Evolutionary conservation across 2,888 invertebrate species (phyloP).

Genomic region (Myopa tessellatipennis): DNA sequence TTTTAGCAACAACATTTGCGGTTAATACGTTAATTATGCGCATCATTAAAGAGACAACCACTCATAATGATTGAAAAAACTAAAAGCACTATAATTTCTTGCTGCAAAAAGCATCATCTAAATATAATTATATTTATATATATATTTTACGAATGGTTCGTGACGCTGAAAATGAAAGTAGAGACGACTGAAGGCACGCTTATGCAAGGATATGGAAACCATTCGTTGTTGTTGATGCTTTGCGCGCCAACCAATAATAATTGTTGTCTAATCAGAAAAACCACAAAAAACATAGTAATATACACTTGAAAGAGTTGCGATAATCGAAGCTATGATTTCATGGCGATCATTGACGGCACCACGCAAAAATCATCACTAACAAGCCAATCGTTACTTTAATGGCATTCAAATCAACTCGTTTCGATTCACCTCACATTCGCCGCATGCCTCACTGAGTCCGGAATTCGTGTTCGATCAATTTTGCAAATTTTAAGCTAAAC

Average conservation of each 20-base stretch:
- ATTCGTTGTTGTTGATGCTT: slow-evolving; percentile 27
- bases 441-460: slow-evolving; percentile 12
- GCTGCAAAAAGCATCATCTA: not conserved
- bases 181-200: slow-evolving; percentile 49
- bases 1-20: not conserved
- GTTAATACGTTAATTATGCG: not conserved
- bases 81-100: slow-evolving; percentile 1
- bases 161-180: slow-evolving; percentile 56
- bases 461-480: slow-evolving; percentile 13
- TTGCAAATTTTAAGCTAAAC: slow-evolving; percentile 23
- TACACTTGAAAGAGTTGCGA: not conserved
- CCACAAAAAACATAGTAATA: not conserved
- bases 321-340: not conserved
- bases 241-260: slow-evolving; percentile 3
- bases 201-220: slow-evolving; percentile 54
- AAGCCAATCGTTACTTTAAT: slow-evolving; percentile 26
- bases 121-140: not conserved
- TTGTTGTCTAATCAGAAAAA: slow-evolving; percentile 31
- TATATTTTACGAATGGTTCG: not conserved
- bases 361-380: slow-evolving; percentile 1
- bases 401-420: slow-evolving; percentile 14
- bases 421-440: not conserved
- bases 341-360: not conserved
- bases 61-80: not conserved
- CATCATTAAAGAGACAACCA: not conserved